These are phyloP conservation scores for Colossoma macropomum DNA, from an alignment of 2,113 vertebrate genomes.

Conservation along the genomic window DNA sequence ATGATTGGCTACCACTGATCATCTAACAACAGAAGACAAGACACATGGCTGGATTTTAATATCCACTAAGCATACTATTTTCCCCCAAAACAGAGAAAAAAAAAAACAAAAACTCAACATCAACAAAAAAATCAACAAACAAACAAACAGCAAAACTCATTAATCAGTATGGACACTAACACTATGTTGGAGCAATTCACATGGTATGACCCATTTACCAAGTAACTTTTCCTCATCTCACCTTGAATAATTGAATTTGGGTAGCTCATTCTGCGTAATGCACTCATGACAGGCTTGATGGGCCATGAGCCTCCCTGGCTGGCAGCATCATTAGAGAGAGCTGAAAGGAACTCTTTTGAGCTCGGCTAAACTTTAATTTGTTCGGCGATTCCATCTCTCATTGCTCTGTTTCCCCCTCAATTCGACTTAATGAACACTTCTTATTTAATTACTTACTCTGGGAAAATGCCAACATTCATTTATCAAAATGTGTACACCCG, in stretches of 20 bases:
- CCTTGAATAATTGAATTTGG: slow-evolving; percentile 61
- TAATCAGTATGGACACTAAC: neutral
- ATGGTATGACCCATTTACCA: slow-evolving; percentile 47
- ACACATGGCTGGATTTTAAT: neutral
- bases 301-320: slow-evolving; percentile 55
- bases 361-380: slow-evolving; percentile 62
- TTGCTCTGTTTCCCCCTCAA: slow-evolving; percentile 52
- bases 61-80: too few species aligned
- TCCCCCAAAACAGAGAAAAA: neutral
- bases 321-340: slow-evolving; percentile 61
- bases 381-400: slow-evolving; percentile 65
- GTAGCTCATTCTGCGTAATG: slow-evolving; percentile 61
- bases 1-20: neutral
- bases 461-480: slow-evolving; percentile 49
- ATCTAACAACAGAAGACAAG: slow-evolving; percentile 24
- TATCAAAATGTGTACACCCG: slow-evolving; percentile 34
- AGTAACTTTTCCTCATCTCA: slow-evolving; percentile 50
- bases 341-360: slow-evolving; percentile 58
- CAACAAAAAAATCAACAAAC: too few species aligned
- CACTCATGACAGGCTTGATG: slow-evolving; percentile 56
- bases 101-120: neutral
- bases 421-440: slow-evolving; percentile 58
- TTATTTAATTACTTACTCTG: slow-evolving; percentile 65
- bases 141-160: neutral
- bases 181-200: neutral